Evolutionary conservation across 2,888 invertebrate genomes (phyloP).

Genomic region (Torymus tubicola): DNA sequence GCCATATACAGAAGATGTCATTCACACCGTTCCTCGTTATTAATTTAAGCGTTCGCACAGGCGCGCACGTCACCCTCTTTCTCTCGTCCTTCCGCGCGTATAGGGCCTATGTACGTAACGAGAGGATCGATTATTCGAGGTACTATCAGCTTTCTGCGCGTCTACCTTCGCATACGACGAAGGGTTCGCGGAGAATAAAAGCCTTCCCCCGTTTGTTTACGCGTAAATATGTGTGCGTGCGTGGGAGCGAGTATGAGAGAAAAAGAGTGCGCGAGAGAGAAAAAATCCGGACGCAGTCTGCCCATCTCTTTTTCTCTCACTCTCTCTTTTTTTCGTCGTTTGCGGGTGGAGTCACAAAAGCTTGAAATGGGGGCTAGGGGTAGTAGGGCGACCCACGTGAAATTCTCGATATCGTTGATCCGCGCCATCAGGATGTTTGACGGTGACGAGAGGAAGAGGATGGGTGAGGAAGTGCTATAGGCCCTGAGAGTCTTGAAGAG

Average conservation of each 20-base stretch:
- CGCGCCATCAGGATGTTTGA: conserved; percentile 35
- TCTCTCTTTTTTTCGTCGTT: neutral
- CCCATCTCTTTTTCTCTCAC: neutral
- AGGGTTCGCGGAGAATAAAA: conserved; percentile 35
- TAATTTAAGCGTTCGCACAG: conserved; percentile 34
- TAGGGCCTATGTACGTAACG: neutral
- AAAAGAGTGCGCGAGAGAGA: neutral
- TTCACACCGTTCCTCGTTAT: conserved; percentile 38
- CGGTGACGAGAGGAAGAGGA: conserved; percentile 1
- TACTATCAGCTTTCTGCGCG: conserved; percentile 1
- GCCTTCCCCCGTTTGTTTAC: conserved; percentile 34
- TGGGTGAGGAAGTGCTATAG: neutral
- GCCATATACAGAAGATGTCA: conserved; percentile 26
- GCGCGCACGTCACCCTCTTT: neutral
- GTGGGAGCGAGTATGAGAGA: neutral
- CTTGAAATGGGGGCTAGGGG: neutral
- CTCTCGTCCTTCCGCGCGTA: neutral
- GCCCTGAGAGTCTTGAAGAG: conserved; percentile 32
- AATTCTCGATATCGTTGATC: conserved; percentile 46
- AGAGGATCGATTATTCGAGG: conserved; percentile 40
- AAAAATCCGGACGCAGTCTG: conserved; percentile 28
- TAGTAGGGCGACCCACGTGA: neutral
- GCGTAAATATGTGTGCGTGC: conserved; percentile 20
- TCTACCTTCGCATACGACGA: neutral
- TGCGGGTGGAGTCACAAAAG: conserved; percentile 26